Evolutionary conservation across 2,113 vertebrate genomes (phyloP).

Genomic region (Calonectris borealis): DNA sequence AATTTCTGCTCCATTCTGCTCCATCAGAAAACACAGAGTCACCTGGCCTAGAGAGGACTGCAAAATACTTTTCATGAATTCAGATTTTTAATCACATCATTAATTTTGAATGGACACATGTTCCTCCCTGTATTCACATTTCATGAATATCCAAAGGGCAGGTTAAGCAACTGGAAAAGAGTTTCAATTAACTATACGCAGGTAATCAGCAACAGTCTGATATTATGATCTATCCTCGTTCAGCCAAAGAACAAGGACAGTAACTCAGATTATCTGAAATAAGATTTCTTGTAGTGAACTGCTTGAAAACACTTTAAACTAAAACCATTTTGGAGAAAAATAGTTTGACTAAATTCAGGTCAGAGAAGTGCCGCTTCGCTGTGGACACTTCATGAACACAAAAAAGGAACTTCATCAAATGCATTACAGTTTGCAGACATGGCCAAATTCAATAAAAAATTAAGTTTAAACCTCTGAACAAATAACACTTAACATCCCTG

Average conservation of each 20-base stretch:
- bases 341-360: neutral
- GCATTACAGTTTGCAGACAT: neutral
- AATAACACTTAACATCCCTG: neutral
- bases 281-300: neutral
- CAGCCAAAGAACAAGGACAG: neutral
- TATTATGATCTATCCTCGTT: accelerated
- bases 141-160: neutral
- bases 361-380: neutral
- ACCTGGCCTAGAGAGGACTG: neutral
- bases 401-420: neutral
- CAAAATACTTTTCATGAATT: neutral
- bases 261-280: neutral
- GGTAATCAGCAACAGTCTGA: neutral
- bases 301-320: neutral
- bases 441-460: neutral
- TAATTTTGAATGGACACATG: neutral
- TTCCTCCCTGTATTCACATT: neutral
- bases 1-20: neutral
- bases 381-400: neutral
- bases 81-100: neutral
- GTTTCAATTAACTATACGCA: neutral
- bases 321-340: neutral
- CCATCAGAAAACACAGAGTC: neutral
- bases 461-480: neutral
- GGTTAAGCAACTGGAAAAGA: neutral